Conservation (phyloP, 2,888 invertebrate species). For the Drosophila paranaensis region DNA sequence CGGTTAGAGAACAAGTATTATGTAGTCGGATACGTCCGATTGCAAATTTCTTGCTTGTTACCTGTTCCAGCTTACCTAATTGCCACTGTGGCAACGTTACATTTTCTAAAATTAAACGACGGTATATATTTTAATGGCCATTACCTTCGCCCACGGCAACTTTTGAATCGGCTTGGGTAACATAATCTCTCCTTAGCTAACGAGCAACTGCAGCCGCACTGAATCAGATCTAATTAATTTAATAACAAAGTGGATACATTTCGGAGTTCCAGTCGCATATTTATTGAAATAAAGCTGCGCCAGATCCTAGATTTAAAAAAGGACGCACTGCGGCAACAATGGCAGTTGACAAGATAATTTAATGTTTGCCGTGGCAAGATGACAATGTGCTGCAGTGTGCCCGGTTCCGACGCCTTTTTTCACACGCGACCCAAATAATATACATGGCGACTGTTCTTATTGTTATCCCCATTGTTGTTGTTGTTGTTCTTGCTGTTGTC, state of each 20-base stretch:
- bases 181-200: not conserved
- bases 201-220: constrained; percentile 12
- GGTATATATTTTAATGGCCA: constrained; percentile 27
- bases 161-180: not conserved
- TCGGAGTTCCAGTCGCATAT: constrained; percentile 1
- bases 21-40: not conserved
- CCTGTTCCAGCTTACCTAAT: constrained; percentile 27
- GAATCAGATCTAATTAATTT: constrained; percentile 14
- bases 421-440: constrained; percentile 37
- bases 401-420: constrained; percentile 25
- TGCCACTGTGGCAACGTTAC: constrained; percentile 26
- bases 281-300: constrained; percentile 12
- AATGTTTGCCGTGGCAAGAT: constrained; percentile 22
- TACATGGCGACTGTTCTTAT: constrained; percentile 24
- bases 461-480: constrained; percentile 36
- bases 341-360: constrained; percentile 32
- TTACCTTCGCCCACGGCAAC: constrained; percentile 8
- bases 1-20: not conserved
- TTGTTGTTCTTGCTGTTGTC: constrained; percentile 13
- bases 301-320: constrained; percentile 8
- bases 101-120: constrained; percentile 48
- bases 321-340: constrained; percentile 33
- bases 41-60: not conserved
- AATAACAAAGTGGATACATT: not conserved
- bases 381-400: constrained; percentile 15